These are phyloP conservation scores for Drosophila infuscata DNA, from an alignment of 2,888 invertebrate genomes.

Conservation along the genomic window DNA sequence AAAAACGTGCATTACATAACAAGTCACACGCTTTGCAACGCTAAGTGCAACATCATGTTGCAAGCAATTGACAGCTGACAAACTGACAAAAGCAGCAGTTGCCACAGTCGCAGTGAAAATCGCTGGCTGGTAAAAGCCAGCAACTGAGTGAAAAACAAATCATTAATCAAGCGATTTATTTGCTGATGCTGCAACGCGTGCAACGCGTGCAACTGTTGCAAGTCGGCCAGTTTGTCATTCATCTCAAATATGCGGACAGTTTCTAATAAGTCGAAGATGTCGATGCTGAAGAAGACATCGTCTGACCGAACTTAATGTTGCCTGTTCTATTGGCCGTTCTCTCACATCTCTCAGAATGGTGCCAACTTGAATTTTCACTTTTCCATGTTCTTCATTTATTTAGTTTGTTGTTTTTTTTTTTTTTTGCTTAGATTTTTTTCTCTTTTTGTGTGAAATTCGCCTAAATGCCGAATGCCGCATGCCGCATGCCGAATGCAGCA, in stretches of 20 bases:
- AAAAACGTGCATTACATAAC: constrained; percentile 29
- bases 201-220: constrained; percentile 19
- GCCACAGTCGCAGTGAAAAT: constrained; percentile 10
- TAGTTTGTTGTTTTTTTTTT: neutral
- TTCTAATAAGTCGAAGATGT: constrained; percentile 49
- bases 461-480: constrained; percentile 59
- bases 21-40: constrained; percentile 15
- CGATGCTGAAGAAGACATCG: constrained; percentile 20
- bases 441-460: constrained; percentile 71
- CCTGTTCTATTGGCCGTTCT: constrained; percentile 60
- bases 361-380: constrained; percentile 67
- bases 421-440: constrained; percentile 2
- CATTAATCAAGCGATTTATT: constrained; percentile 67
- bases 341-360: constrained; percentile 63
- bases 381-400: constrained; percentile 48
- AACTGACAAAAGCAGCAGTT: neutral
- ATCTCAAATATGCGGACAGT: constrained; percentile 40
- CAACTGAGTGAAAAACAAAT: constrained; percentile 12
- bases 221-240: constrained; percentile 48
- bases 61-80: constrained; percentile 23
- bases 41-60: constrained; percentile 51
- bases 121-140: constrained; percentile 13
- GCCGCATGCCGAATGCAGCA: constrained; percentile 25
- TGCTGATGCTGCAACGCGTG: constrained; percentile 48
- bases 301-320: constrained; percentile 20